These are phyloP conservation scores for Pseudomyrmex cubaensis DNA, from an alignment of 1,140 invertebrate genomes.

Conservation along the genomic window DNA sequence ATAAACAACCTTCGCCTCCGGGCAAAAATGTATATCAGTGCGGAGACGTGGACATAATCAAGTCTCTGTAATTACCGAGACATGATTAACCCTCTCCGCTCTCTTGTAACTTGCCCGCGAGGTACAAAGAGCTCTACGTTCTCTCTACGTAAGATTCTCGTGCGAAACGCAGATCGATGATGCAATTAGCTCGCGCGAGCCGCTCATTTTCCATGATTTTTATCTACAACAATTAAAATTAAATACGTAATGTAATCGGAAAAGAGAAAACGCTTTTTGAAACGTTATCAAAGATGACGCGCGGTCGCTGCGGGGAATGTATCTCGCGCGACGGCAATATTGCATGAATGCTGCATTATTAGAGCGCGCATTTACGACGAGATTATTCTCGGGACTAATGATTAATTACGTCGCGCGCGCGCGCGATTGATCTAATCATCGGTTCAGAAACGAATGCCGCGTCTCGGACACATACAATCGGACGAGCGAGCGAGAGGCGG, in stretches of 20 bases:
- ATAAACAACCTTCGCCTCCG: slow-evolving; percentile 20
- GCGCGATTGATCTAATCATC: slow-evolving; percentile 47
- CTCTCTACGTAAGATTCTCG: neutral
- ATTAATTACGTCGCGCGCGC: slow-evolving; percentile 58
- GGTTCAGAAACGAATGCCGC: slow-evolving; percentile 57
- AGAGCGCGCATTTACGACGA: slow-evolving; percentile 24
- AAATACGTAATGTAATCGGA: slow-evolving; percentile 3
- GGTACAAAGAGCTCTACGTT: neutral
- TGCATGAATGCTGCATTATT: slow-evolving; percentile 43
- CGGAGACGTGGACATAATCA: slow-evolving; percentile 38
- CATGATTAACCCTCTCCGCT: slow-evolving; percentile 9
- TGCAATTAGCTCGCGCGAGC: slow-evolving; percentile 19
- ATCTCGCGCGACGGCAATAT: slow-evolving; percentile 27
- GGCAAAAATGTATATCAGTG: slow-evolving; percentile 16
- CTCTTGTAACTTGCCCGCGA: neutral
- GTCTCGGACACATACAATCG: slow-evolving; percentile 45
- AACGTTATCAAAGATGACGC: neutral
- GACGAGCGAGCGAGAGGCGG: slow-evolving; percentile 15
- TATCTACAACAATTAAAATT: slow-evolving; percentile 16
- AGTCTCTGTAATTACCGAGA: slow-evolving; percentile 34
- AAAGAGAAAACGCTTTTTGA: slow-evolving; percentile 2
- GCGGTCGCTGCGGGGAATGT: slow-evolving; percentile 32
- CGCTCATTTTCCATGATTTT: slow-evolving; percentile 23
- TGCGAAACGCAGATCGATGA: slow-evolving; percentile 27
- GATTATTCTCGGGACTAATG: slow-evolving; percentile 47